Evolutionary conservation across 1,140 invertebrate species (phyloP), one percentile per base, ranked within the genome.

Genomic region (Tribolium castaneum): DNA sequence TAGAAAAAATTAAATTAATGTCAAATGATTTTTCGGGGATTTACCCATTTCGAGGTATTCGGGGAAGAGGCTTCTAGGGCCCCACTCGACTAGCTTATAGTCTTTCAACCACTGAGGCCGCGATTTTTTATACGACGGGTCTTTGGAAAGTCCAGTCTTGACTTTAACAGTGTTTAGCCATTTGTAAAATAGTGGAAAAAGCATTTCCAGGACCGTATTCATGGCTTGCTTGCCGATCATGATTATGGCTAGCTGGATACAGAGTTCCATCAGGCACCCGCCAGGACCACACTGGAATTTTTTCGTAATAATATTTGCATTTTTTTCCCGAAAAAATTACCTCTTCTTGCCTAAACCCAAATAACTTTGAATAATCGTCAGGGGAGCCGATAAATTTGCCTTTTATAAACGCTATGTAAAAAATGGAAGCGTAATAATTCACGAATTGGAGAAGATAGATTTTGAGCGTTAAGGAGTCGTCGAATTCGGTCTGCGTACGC

Each of bases 391-490:
- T 90, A 81, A 95, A 94, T 87, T 96, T 97, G 50, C 97, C 98
- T 87, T 99, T 99, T 82, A 99, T 94, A 88, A 99, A 99, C 0
- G 97, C 98, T 83, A 99, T 98, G 85, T 99, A 99, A 89, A 99
- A 98, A 85, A 99, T 98, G 0, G 97, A 98, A 14, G 97, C 96
- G 87, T 99, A 99, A 87, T 98, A 99, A 87, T 99, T 99, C 34
- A 99, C 95, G 89, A 99, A 99, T 89, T 99, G 97, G 39, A 99
- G 91, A 6, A 99, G 87, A 87, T 99, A 99, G 82, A 99, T 98
- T 90, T 99, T 99, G 7, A 99, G 89, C 0, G 97, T 99, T 12
- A 99, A 87, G 50, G 96, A 97, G 84, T 99, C 97, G 85, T 99
- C 98, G 88, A 98, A 99, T 88, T 99, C 97, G 0, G 96, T 97